These are phyloP conservation scores for Cheirogaleus major DNA, from an alignment of 2,797 vertebrate species.

Conservation along the genomic window DNA sequence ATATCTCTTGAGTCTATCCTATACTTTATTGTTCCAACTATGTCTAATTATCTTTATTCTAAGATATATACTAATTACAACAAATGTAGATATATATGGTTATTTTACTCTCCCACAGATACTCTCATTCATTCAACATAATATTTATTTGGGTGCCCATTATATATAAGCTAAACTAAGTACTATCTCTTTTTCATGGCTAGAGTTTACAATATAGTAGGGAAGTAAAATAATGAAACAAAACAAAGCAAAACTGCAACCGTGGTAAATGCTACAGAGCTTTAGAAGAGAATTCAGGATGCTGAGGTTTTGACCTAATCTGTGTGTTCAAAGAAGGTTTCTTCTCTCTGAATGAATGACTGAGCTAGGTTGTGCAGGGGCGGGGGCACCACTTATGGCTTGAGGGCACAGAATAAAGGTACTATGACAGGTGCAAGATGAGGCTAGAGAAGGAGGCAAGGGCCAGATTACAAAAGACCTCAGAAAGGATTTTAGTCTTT, in stretches of 20 bases:
- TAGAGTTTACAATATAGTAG: neutral
- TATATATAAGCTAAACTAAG: neutral
- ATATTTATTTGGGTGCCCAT: neutral
- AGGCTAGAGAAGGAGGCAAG: neutral
- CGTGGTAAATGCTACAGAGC: neutral
- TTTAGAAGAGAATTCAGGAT: neutral
- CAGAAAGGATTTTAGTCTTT: neutral
- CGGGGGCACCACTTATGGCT: too few relatives aligned
- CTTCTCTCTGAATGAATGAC: neutral
- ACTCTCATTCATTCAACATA: neutral
- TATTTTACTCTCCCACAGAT: neutral
- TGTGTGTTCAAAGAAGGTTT: neutral
- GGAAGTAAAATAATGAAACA: slow-evolving; percentile 19
- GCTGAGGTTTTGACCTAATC: neutral
- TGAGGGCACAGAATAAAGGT: neutral
- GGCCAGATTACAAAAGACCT: neutral
- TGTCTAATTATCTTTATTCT: neutral
- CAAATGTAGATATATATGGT: neutral
- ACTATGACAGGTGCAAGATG: neutral
- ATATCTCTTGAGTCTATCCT: slow-evolving; percentile 17
- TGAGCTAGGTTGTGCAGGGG: neutral
- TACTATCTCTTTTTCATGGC: neutral
- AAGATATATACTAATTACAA: neutral
- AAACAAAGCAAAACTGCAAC: neutral
- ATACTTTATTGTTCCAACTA: neutral